Evolutionary conservation across 64 coral and sea anemone genomes (phyloP).

Genomic region (Porites australiensis): DNA sequence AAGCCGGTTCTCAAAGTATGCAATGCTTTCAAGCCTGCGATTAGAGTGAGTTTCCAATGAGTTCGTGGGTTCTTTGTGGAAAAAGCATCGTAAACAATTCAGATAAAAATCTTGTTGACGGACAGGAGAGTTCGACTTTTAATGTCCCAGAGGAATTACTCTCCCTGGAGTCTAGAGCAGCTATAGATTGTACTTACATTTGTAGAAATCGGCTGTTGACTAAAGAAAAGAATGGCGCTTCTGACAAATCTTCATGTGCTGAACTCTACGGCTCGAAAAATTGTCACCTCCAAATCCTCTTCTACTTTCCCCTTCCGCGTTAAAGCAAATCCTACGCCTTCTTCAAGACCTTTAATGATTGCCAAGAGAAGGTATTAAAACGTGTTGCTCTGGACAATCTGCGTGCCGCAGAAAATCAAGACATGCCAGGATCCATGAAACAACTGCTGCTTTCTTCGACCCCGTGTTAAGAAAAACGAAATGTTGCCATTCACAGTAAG

Average conservation of each 20-base stretch:
- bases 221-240: slow-evolving; percentile 41
- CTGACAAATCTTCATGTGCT: slow-evolving; percentile 29
- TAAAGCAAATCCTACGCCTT: background rate
- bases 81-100: no score
- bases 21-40: no score
- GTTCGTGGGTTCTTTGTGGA: background rate
- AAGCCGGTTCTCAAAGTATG: no score
- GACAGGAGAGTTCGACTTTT: no score
- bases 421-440: background rate
- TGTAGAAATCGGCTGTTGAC: no score
- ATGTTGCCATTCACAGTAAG: background rate
- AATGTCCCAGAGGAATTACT: no score
- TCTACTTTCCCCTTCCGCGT: background rate
- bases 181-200: no score
- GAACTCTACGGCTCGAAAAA: slow-evolving; percentile 34
- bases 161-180: no score
- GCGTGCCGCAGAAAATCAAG: background rate
- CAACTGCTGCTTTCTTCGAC: no score
- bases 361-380: background rate
- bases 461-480: background rate
- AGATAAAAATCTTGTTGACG: no score
- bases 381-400: background rate
- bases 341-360: background rate
- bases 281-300: slow-evolving; percentile 20
- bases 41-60: background rate